Base-by-base conservation (phyloP, 2,888 invertebrate species). In the Panzeria rudis region DNA sequence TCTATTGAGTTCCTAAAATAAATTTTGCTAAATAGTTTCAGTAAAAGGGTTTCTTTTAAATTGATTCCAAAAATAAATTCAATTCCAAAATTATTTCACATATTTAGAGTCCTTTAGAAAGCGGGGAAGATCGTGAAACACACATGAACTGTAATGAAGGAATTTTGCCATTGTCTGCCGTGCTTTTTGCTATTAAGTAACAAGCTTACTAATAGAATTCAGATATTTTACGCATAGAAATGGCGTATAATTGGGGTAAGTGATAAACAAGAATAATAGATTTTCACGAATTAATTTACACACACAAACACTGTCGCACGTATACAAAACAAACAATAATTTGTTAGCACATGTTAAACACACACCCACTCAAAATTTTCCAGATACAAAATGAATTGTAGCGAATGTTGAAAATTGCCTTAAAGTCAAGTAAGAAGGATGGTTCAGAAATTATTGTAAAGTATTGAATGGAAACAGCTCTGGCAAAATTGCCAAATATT, bases 321-420 rank as follows among this genome's bases (percentile, higher is more conserved):
- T 32, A 29, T 1, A 29, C 20, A 54, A 15, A 29, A 23, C 23
- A 17, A 20, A 32, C 38, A 25, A 88, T n/a, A 11, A 56, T 25
- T 17, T 25, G 23, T n/a, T 23, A 20, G 9, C 69, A 69, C 38
- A 56, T 50, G 44, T 38, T 69, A 52, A 59, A 44, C 6, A 59
- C 7, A 75, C 41, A 32, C 54, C 20, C 13, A 62, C 6, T 23
- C 15, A 32, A 29, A 13, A 35, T 56, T n/a, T 61, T 71, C 32
- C 68, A 91, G 92, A 66, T 89, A 89, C 1, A 86, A 88, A 82
- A 91, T 91, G 90, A 89, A 89, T 76, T 91, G 91, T 90, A 90
- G 89, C 85, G 90, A 91, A 81, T 91, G 91, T 84, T 91, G 35
- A 89, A 90, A 86, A 87, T 92, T 83, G 91, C 90, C 11, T 87